phyloP scores from a whole-genome alignment of 2,888 invertebrate species.

The Tenodera sinensis region DNA sequence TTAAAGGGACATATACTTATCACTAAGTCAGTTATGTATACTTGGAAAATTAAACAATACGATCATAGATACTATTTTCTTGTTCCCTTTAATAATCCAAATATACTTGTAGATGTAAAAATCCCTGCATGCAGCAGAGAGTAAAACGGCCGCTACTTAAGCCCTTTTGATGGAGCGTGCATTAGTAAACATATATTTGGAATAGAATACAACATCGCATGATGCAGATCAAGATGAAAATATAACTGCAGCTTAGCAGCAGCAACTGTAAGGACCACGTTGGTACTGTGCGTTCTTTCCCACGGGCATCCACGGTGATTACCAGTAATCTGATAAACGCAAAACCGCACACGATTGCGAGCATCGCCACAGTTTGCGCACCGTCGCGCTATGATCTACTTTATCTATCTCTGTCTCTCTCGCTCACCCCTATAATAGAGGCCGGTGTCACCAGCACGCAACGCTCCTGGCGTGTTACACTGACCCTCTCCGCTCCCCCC shows the following conservation, averaged over 20 bases:
- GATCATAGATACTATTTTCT: no score
- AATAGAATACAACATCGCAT: not conserved
- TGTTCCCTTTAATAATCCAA: no score
- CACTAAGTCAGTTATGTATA: no score
- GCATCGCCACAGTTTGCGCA: not conserved
- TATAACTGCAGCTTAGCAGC: not conserved
- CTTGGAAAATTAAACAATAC: no score
- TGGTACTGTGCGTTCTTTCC: not conserved
- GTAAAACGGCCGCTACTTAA: no score
- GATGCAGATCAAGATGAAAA: not conserved
- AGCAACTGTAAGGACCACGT: not conserved
- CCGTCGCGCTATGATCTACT: not conserved
- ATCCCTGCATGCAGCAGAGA: no score
- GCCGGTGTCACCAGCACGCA: slow-evolving; percentile 17
- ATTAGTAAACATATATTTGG: no score
- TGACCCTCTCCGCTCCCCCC: not conserved
- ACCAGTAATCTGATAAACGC: not conserved
- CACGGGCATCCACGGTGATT: not conserved
- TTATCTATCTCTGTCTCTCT: not conserved
- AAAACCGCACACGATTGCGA: not conserved
- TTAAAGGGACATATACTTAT: no score
- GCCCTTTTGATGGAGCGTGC: no score
- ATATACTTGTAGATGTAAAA: no score
- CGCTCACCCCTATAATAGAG: slow-evolving; percentile 8
- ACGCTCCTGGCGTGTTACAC: not conserved